Evolutionary conservation across 2,797 vertebrate genomes (phyloP), one percentile per base, ranked within the genome.

Genomic region (Coluber constrictor): DNA sequence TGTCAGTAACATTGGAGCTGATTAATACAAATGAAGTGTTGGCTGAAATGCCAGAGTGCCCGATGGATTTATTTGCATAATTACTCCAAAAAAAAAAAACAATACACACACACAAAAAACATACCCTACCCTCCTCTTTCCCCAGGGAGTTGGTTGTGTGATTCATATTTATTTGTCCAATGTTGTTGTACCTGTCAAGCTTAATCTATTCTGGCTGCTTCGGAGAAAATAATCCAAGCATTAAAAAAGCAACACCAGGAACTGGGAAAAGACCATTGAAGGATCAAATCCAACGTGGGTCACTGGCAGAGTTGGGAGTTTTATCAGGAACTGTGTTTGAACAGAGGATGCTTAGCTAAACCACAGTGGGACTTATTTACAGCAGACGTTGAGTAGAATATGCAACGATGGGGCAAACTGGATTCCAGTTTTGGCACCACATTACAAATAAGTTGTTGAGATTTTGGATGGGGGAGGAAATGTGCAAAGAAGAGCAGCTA

Each of bases 61-160:
- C 12, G 90, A 92, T 90, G 60, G 95, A 95, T 93, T 93, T 96
- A 97, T 97, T 97, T 97, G 95, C 95, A 96, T 97, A 97, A 97
- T 97, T 96, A 95, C 95, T 96, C 92, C 57, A 18, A 7, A 47
- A 47, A 47, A 47, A 4, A 47, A 47, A 47, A 47, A 5, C n/a
- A n/a, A n/a, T n/a, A n/a, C n/a, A n/a, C n/a, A n/a, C n/a, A n/a
- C n/a, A n/a, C n/a, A 12, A 13, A 63, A 12, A 63, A 94, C 66
- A 93, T 56, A 4, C 90, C 91, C 88, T 94, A 43, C 93, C 96
- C 89, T 10, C 23, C 94, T 47, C 96, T 88, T 79, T 5, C 70
- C 32, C 18, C 37, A 11, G 3, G 96, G 95, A 93, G 91, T 96
- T 95, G 95, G 94, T 95, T 95, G 93, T 92, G 95, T 70, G 70